Base-by-base conservation (phyloP, 2,113 vertebrate genomes). In the Piliocolobus tephrosceles region DNA sequence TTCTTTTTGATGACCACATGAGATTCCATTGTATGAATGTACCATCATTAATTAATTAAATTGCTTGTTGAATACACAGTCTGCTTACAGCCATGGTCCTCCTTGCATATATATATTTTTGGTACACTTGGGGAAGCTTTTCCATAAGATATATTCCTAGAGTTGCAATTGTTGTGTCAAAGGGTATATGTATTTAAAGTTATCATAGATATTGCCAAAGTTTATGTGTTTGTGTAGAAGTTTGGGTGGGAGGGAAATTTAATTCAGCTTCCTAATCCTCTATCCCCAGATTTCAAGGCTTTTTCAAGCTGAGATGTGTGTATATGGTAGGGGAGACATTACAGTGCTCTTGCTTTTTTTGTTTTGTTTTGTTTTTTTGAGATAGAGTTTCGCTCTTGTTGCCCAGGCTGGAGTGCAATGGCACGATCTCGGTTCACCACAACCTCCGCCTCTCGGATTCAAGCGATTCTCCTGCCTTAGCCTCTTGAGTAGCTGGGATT, bases 1-100 rank as follows among this genome's bases (percentile, higher is more conserved):
- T 92, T 73, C 91, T 88, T 93, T 94, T 70, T 78, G 89, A 85
- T 94, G 91, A 84, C 85, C 52, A 58, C 43, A 10, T 30, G 82
- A 84, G 55, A 85, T 66, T 91, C 80, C 66, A 25, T 57, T 50
- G 38, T 84, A 84, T 64, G 88, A 91, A n/a, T 64, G 38, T 78
- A 38, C 66, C 61, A 57, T 94, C 50, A 23, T 64, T 92, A 75
- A 47, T 78, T 45, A 50, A 90, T 94, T 93, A 86, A 97, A 84
- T 81, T 68, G 50, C 66, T 47, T 73, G 20, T 55, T 55, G 57
- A 83, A 47, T 57, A 38, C 52, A 88, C 22, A 43, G 17, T 27
- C 13, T 86, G 72, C 58, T 40, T 66, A 43, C 55, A 50, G 64
- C 45, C 70, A 64, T 58, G 79, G 78, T 58, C 68, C 27, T 79